A percentile compares a stretch with the other conserved stretches of the same genome.
These are phyloP conservation scores for Oligia fasciuncula DNA, from an alignment of 2,888 invertebrate species.

Conservation along the genomic window DNA sequence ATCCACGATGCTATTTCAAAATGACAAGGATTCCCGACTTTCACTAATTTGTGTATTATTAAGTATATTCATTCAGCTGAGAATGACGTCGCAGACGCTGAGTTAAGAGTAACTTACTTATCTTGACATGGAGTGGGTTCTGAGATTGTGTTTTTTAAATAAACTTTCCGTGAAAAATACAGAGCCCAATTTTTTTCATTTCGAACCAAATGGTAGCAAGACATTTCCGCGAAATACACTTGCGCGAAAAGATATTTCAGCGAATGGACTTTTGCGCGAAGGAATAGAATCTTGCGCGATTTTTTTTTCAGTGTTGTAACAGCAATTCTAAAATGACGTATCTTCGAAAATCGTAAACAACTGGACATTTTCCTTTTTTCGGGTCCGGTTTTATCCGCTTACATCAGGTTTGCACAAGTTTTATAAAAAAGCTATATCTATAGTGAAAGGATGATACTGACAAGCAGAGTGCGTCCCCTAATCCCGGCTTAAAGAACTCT, in stretches of 20 bases:
- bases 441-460: conserved; percentile 66
- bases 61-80: not conserved
- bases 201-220: too few species aligned
- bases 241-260: too few species aligned
- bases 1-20: not conserved
- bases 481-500: conserved; percentile 64
- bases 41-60: conserved; percentile 12
- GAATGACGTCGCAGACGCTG: not conserved
- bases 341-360: too few species aligned
- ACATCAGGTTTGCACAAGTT: not conserved
- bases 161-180: too few species aligned
- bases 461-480: conserved; percentile 61
- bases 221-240: too few species aligned
- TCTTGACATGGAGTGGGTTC: not conserved
- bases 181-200: too few species aligned
- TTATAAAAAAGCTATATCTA: not conserved
- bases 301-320: too few species aligned
- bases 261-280: too few species aligned
- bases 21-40: not conserved
- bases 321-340: too few species aligned
- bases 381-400: not conserved
- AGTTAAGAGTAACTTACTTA: not conserved
- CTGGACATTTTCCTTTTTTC: not conserved
- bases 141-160: not conserved
- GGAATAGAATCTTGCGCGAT: too few species aligned